Base-by-base conservation (phyloP, 2,113 vertebrate species). In the Enhydra lutris region DNA sequence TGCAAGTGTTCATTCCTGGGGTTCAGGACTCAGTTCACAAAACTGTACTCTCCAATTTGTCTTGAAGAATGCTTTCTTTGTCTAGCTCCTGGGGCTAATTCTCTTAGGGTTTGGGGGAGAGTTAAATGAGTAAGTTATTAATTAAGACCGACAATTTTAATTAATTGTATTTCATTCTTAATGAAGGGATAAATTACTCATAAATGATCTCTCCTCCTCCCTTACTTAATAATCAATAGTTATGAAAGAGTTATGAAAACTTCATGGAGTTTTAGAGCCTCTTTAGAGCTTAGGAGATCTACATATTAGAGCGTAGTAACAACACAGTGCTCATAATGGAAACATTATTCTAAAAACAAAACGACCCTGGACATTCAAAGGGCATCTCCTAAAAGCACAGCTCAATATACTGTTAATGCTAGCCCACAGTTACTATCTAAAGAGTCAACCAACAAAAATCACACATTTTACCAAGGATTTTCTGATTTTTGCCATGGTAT, bases 21-120 rank as follows among this genome's bases (percentile, higher is more conserved):
- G 59, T 91, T 79, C 93, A 57, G 91, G 95, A 91, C 47, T 96
- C 76, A n/a, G 88, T 88, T 91, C 95, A 96, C 73, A 79, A 78
- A 91, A 93, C 61, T 79, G 69, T 67, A 26, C 87, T 98, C 97
- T 97, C 74, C 82, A 65, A 45, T 95, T 88, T 26, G 6, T 94
- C 59, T 76, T 86, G 39, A 92, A 97, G 94, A 97, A 94, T 92
- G 73, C 36, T 67, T 71, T 21, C 95, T 97, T 98, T 98, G 94
- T 98, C 81, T 93, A 55, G 29, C 7, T 91, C 71, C 61, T 34
- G 24, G 76, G 21, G 36, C 91, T 95, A 57, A 45, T 89, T 85
- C 59, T 87, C 94, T 81, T 79, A 84, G 91, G 31, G 52, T n/a
- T 59, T 67, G 55, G 61, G 67, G 11, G 26, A 73, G 65, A 96